Conservation (phyloP, 64 coral and sea anemone genomes). For the Orbicella faveolata region DNA sequence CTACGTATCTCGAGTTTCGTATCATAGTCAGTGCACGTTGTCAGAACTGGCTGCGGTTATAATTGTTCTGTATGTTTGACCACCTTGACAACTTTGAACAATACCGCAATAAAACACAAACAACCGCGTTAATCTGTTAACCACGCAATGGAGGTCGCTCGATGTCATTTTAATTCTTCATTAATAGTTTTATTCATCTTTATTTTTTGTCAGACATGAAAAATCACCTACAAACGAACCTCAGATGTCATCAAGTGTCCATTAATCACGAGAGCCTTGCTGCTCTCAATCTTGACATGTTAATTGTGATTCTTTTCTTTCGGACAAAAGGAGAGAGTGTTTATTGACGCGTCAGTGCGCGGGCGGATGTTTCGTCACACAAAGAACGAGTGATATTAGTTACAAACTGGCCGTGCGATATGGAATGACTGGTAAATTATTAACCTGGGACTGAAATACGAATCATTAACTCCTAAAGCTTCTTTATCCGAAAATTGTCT, state of each 20-base stretch:
- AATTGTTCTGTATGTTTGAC: neutral
- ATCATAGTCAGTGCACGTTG: too few species aligned
- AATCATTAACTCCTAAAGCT: neutral
- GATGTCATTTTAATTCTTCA: neutral
- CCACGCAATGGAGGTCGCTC: neutral
- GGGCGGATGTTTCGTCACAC: conserved; percentile 22
- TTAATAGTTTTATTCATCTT: neutral
- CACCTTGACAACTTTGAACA: conserved; percentile 19
- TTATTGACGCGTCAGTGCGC: neutral
- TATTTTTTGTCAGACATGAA: neutral
- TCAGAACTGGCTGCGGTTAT: neutral
- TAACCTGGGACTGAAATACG: neutral
- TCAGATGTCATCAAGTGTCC: neutral
- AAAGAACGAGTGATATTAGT: neutral
- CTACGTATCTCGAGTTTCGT: too few species aligned
- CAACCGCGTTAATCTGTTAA: conserved; percentile 19
- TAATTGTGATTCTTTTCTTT: neutral
- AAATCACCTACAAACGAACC: neutral
- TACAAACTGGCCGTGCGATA: neutral
- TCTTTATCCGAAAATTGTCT: neutral
- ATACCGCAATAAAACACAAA: neutral
- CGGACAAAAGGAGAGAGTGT: neutral
- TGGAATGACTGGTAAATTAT: neutral
- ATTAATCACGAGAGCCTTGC: neutral
- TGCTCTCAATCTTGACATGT: neutral